phyloP scores from a whole-genome alignment of 2,888 invertebrate genomes.

The Agonopterix subpropinquella region DNA sequence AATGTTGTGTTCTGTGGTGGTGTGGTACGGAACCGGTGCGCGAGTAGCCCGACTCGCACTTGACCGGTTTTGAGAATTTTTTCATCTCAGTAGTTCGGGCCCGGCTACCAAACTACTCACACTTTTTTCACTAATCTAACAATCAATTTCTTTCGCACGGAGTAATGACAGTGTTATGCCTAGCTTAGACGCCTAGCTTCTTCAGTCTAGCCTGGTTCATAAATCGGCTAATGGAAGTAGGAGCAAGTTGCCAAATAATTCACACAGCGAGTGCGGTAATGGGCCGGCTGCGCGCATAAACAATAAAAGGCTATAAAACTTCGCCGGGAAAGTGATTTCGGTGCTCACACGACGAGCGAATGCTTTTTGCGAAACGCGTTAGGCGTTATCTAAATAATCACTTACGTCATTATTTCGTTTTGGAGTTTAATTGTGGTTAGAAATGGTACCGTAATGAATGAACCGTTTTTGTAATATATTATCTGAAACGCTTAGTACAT shows the following conservation, averaged over 20 bases:
- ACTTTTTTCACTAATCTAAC: too few species aligned
- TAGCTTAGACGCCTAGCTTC: not conserved
- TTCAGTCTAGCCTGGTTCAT: slow-evolving; percentile 27
- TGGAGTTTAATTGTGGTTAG: not conserved
- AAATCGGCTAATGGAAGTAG: slow-evolving; percentile 56
- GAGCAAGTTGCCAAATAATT: slow-evolving; percentile 62
- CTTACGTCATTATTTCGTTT: slow-evolving; percentile 3
- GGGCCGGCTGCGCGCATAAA: slow-evolving; percentile 45
- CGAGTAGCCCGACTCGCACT: too few species aligned
- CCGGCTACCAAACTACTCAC: too few species aligned
- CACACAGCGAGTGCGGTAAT: slow-evolving; percentile 57
- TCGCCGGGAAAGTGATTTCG: slow-evolving; percentile 44
- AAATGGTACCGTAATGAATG: too few species aligned
- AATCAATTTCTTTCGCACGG: too few species aligned
- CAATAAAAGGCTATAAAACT: slow-evolving; percentile 61
- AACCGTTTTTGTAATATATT: too few species aligned
- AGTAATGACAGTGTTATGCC: not conserved
- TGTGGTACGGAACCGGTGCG: too few species aligned
- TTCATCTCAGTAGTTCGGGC: too few species aligned
- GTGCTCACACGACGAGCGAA: slow-evolving; percentile 12
- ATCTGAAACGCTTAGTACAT: too few species aligned
- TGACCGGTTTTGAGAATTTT: too few species aligned
- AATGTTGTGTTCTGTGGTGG: too few species aligned
- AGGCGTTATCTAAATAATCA: slow-evolving; percentile 5
- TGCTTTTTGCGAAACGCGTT: slow-evolving; percentile 13